A percentile compares a stretch with the other conserved stretches of the same genome.
phyloP scores from a whole-genome alignment of 2,888 invertebrate species.

The Trachelus tabidus region DNA sequence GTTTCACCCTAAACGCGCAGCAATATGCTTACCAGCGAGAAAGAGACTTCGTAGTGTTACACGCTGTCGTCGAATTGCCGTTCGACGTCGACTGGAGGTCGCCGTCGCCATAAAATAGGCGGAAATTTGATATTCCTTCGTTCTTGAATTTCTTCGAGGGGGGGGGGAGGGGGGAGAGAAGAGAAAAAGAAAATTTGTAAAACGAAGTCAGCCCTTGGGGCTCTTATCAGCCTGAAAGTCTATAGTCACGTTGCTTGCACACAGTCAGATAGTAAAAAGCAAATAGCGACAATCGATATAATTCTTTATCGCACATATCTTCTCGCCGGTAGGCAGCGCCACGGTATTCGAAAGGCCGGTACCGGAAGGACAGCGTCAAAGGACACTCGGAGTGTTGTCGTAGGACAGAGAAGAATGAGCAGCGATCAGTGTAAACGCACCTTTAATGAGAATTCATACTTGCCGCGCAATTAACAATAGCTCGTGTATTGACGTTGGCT shows the following conservation, averaged over 20 bases:
- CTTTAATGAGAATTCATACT: conserved; percentile 12
- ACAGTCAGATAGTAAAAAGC: no score
- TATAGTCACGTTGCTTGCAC: neutral
- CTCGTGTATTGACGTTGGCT: neutral
- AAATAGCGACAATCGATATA: no score
- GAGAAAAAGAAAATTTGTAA: neutral
- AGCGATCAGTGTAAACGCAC: neutral
- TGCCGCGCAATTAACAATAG: conserved; percentile 14
- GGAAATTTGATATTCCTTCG: neutral
- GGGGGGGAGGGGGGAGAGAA: accelerated
- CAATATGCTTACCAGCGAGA: neutral
- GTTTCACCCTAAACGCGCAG: neutral
- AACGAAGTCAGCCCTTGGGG: neutral
- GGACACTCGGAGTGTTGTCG: no score
- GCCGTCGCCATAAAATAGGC: neutral
- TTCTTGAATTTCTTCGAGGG: neutral
- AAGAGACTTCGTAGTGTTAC: neutral
- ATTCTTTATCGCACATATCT: no score
- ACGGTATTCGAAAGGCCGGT: no score
- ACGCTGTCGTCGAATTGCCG: neutral
- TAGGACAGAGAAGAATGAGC: neutral
- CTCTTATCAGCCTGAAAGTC: neutral
- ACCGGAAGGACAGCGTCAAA: no score
- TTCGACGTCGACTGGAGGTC: neutral
- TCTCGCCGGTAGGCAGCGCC: no score